These are phyloP conservation scores for Gonocerus acuteangulatus DNA, from an alignment of 2,888 invertebrate genomes.

Conservation along the genomic window DNA sequence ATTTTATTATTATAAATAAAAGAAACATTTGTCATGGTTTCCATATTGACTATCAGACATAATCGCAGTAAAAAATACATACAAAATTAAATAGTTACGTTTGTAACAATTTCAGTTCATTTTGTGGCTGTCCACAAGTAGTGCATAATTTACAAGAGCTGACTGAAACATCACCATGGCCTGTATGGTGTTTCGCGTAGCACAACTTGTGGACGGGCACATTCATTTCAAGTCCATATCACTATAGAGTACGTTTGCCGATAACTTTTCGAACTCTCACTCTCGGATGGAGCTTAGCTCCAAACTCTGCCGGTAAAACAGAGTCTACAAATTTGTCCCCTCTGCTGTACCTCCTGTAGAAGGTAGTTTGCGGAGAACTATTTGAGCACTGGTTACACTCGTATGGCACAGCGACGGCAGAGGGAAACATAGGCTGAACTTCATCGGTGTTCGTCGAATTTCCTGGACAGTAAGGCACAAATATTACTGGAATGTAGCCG, in stretches of 20 bases:
- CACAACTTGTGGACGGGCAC: slow-evolving; percentile 29
- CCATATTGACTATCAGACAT: background rate
- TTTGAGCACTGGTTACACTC: slow-evolving; percentile 52
- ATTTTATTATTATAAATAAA: background rate
- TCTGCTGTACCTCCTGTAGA: slow-evolving; percentile 20
- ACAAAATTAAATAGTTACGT: slow-evolving; percentile 9
- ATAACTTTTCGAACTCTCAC: slow-evolving; percentile 27
- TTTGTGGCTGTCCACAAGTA: slow-evolving; percentile 26
- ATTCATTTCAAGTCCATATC: background rate
- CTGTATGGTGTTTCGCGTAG: background rate
- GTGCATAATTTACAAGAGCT: background rate
- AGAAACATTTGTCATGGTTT: slow-evolving; percentile 15
- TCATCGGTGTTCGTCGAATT: slow-evolving; percentile 42
- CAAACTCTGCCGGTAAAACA: slow-evolving; percentile 14
- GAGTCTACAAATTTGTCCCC: slow-evolving; percentile 16
- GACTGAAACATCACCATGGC: background rate
- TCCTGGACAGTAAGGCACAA: slow-evolving; percentile 60
- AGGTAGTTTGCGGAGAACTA: slow-evolving; percentile 39
- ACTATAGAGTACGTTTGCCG: slow-evolving; percentile 7
- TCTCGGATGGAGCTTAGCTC: slow-evolving; percentile 19
- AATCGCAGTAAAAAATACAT: background rate
- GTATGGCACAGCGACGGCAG: slow-evolving; percentile 55
- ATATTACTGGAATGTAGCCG: slow-evolving; percentile 63
- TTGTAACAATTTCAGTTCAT: slow-evolving; percentile 10
- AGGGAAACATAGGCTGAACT: slow-evolving; percentile 54